A percentile compares a stretch with the other conserved stretches of the same genome.
Evolutionary conservation across 64 coral and sea anemone species (phyloP).

Genomic region (Actinia tenebrosa): DNA sequence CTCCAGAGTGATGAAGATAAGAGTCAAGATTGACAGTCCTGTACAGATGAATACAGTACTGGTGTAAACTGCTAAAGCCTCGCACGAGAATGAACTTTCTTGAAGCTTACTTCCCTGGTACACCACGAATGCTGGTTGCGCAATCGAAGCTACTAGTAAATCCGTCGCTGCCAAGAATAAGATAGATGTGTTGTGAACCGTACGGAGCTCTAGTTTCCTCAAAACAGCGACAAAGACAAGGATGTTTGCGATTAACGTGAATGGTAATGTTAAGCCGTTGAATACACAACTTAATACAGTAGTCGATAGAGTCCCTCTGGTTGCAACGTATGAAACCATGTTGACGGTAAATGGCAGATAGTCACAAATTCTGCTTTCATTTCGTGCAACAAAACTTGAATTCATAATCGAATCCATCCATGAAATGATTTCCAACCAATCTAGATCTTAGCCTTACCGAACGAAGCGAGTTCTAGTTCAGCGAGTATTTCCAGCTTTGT

Average conservation of each 20-base stretch:
- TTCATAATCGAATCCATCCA: background rate
- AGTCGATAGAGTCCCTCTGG: conserved; percentile 1
- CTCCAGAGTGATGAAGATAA: conserved; percentile 61
- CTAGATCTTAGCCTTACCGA: background rate
- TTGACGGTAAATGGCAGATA: conserved; percentile 47
- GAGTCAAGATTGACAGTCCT: conserved; percentile 63
- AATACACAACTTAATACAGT: conserved; percentile 68
- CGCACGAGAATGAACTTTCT: conserved; percentile 41
- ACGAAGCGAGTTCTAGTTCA: background rate
- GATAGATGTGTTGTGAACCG: conserved; percentile 64
- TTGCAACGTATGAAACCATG: conserved; percentile 34
- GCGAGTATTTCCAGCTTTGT: background rate
- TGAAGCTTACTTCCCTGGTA: conserved; percentile 53
- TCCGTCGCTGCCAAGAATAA: conserved; percentile 62
- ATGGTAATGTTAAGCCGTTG: conserved; percentile 51
- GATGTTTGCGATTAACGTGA: conserved; percentile 45
- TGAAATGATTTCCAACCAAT: background rate
- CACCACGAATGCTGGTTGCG: conserved; percentile 45
- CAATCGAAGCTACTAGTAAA: conserved; percentile 38
- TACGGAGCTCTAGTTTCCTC: conserved; percentile 64
- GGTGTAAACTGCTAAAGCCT: conserved; percentile 47
- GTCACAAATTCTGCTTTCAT: conserved; percentile 7
- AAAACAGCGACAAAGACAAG: conserved; percentile 69
- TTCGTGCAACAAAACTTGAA: background rate
- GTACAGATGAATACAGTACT: conserved; percentile 48